These are phyloP conservation scores for Aporophyla nigra DNA, from an alignment of 2,888 invertebrate species.

Conservation along the genomic window DNA sequence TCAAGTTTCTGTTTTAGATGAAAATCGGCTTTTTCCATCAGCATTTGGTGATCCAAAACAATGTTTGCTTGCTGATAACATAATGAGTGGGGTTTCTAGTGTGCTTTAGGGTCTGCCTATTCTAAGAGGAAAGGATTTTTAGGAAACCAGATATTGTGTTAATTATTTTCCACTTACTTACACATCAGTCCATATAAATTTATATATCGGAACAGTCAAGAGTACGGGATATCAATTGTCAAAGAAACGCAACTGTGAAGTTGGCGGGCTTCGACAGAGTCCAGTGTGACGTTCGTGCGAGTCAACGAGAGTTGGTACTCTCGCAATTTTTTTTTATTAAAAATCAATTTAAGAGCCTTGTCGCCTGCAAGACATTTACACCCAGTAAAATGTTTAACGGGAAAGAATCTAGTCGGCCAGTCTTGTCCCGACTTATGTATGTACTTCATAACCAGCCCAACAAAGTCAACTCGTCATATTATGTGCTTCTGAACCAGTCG, in stretches of 20 bases:
- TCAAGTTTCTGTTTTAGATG: constrained; percentile 30
- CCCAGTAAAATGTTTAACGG: no score
- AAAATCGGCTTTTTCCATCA: constrained; percentile 17
- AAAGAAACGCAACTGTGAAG: no score
- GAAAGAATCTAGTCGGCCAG: no score
- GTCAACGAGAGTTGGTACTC: no score
- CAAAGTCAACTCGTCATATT: not conserved
- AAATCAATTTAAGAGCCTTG: no score
- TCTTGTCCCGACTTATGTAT: no score
- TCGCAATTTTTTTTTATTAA: no score
- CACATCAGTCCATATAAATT: not conserved
- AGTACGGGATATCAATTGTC: no score
- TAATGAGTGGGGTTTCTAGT: constrained; percentile 1
- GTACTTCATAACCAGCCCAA: not conserved
- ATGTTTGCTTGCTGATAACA: constrained; percentile 22
- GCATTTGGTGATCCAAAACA: constrained; percentile 21
- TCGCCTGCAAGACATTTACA: no score
- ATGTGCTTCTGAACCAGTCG: not conserved
- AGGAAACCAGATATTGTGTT: not conserved
- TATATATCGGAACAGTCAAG: no score
- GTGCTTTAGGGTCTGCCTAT: not conserved
- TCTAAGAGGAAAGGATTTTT: not conserved
- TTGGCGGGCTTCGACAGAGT: no score
- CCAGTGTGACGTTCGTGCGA: no score
- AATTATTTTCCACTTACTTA: not conserved